Percentiles rank a stretch among this genome's conserved stretches.
phyloP scores from a whole-genome alignment of 1,140 invertebrate genomes.

The Lepidotrigona ventralis region DNA sequence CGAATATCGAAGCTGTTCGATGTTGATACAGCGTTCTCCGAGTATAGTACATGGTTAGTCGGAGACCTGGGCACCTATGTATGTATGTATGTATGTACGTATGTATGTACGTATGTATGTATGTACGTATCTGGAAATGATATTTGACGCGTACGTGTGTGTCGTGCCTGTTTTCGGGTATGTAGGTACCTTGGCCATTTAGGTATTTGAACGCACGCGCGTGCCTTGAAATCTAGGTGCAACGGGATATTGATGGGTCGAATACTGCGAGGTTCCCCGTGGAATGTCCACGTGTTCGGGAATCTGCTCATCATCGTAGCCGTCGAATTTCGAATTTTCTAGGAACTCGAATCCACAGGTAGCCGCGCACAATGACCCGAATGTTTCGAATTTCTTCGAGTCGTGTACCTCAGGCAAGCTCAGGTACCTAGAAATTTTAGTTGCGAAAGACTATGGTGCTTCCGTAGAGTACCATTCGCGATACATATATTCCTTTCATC shows the following conservation, averaged over 20 bases:
- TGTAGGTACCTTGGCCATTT: neutral
- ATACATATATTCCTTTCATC: too few species aligned
- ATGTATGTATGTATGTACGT: neutral
- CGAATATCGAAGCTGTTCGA: neutral
- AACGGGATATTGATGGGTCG: neutral
- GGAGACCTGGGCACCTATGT: neutral
- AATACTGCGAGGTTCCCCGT: neutral
- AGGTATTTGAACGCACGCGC: neutral
- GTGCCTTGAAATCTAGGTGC: slow-evolving; percentile 10
- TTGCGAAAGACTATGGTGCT: too few species aligned
- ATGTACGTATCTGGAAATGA: neutral
- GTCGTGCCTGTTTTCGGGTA: neutral
- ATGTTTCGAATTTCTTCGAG: too few species aligned
- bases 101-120: neutral
- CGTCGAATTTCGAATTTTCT: neutral
- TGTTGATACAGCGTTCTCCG: neutral
- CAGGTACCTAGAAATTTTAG: neutral
- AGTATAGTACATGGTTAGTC: neutral
- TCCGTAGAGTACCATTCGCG: too few species aligned
- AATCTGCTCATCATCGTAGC: neutral
- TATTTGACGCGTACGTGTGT: neutral
- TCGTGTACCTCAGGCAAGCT: neutral
- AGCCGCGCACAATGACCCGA: neutral
- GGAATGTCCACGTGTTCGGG: neutral
- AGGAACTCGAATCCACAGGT: neutral